Conservation (phyloP, 2,888 invertebrate species). For the Coenonympha glycerion region DNA sequence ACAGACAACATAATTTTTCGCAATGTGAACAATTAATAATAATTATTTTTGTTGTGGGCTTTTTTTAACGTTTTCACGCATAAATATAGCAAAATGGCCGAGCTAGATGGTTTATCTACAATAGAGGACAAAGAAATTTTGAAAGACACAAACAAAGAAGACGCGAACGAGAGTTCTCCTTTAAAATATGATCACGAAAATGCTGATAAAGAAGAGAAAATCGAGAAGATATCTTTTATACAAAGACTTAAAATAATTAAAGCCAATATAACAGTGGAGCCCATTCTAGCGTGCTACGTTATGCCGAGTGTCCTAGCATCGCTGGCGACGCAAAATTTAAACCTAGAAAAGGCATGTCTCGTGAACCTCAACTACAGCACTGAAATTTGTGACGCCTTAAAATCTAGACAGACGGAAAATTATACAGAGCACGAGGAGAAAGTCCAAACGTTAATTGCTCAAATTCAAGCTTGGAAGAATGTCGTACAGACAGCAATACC, state of each 20-base stretch:
- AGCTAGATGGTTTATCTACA: constrained; percentile 21
- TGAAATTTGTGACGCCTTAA: constrained; percentile 84
- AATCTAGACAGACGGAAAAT: constrained; percentile 80
- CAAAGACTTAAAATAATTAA: constrained; percentile 57
- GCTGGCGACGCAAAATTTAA: constrained; percentile 87
- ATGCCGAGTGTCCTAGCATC: constrained; percentile 79
- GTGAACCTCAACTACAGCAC: constrained; percentile 84
- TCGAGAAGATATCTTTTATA: constrained; percentile 38
- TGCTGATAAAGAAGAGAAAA: constrained; percentile 27
- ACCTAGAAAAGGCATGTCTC: constrained; percentile 88
- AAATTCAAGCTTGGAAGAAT: constrained; percentile 89
- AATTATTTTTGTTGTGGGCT: neutral
- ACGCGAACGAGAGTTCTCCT: constrained; percentile 42
- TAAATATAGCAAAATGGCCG: constrained; percentile 14
- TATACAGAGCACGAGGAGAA: constrained; percentile 74
- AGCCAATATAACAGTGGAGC: constrained; percentile 81
- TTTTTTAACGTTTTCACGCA: neutral
- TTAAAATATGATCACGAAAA: constrained; percentile 38
- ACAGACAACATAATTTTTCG: constrained; percentile 20
- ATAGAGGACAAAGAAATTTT: constrained; percentile 28
- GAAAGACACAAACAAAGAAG: constrained; percentile 37
- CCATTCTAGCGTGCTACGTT: constrained; percentile 77
- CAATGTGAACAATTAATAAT: constrained; percentile 19
- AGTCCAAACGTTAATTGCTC: constrained; percentile 83
- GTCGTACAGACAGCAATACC: constrained; percentile 87